These are phyloP conservation scores for Anseranas semipalmata DNA, from an alignment of 2,113 vertebrate genomes.

Conservation along the genomic window DNA sequence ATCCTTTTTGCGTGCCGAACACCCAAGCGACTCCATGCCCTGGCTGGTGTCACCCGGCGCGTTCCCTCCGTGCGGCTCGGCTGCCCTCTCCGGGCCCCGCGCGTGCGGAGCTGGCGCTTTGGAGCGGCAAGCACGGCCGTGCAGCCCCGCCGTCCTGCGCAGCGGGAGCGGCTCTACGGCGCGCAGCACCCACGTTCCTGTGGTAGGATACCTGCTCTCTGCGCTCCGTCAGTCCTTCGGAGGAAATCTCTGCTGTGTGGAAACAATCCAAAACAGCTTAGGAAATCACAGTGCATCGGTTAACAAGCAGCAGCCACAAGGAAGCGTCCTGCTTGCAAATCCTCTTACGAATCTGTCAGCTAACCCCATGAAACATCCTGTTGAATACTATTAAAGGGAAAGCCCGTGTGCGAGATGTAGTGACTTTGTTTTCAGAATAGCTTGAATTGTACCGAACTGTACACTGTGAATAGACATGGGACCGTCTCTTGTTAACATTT, in stretches of 20 bases:
- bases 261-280: too few relatives aligned
- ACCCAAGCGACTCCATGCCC: background rate
- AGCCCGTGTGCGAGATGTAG: background rate
- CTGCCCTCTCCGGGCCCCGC: background rate
- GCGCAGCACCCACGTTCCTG: accelerated
- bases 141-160: background rate
- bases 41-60: accelerated
- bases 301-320: background rate
- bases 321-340: background rate
- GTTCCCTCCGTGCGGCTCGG: background rate
- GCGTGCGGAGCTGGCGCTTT: background rate
- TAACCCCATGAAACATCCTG: background rate
- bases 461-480: accelerated
- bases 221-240: accelerated
- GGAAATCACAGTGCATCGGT: accelerated
- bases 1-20: background rate
- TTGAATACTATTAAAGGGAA: background rate
- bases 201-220: accelerated
- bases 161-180: background rate
- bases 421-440: background rate
- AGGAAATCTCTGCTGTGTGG: background rate
- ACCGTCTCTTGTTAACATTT: background rate
- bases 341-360: background rate
- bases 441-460: accelerated
- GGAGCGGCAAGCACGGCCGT: background rate